Evolutionary conservation across 2,888 invertebrate species (phyloP).

Genomic region (Volucella inanis): DNA sequence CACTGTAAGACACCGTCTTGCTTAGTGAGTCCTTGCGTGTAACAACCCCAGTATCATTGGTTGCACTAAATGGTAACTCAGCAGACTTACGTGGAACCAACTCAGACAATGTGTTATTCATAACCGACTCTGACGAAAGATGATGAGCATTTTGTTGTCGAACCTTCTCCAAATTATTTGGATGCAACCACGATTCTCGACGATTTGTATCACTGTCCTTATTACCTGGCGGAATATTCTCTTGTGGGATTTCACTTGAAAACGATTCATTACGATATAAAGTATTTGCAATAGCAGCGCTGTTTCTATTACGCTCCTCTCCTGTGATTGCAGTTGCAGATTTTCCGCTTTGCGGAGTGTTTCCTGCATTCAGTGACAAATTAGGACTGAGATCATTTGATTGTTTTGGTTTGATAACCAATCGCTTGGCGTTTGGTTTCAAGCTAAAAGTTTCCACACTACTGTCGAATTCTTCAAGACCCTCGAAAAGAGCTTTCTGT

Average conservation of each 20-base stretch:
- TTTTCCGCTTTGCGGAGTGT: conserved; percentile 39
- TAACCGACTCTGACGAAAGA: conserved; percentile 64
- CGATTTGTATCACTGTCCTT: conserved; percentile 77
- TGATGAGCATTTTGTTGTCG: conserved; percentile 79
- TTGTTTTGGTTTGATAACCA: conserved; percentile 87
- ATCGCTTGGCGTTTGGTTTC: conserved; percentile 88
- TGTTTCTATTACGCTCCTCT: conserved; percentile 21
- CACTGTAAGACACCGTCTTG: conserved; percentile 75
- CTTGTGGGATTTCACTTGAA: conserved; percentile 75
- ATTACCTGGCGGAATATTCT: conserved; percentile 65
- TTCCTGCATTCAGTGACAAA: conserved; percentile 41
- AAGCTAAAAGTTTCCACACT: conserved; percentile 85
- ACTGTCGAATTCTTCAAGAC: conserved; percentile 91
- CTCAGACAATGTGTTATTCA: conserved; percentile 81
- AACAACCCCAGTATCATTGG: conserved; percentile 77
- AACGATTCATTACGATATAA: conserved; percentile 76
- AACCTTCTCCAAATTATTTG: conserved; percentile 81
- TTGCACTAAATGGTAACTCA: conserved; percentile 78
- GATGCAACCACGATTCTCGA: conserved; percentile 82
- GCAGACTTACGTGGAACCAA: conserved; percentile 80
- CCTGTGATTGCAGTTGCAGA: neutral
- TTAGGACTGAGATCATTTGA: conserved; percentile 50
- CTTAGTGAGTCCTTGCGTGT: conserved; percentile 69
- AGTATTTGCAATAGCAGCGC: neutral
- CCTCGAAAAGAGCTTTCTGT: conserved; percentile 92